A percentile compares a stretch with the other conserved stretches of the same genome.
These are phyloP conservation scores for Florisuga fusca DNA, from an alignment of 2,797 vertebrate genomes.

Conservation along the genomic window DNA sequence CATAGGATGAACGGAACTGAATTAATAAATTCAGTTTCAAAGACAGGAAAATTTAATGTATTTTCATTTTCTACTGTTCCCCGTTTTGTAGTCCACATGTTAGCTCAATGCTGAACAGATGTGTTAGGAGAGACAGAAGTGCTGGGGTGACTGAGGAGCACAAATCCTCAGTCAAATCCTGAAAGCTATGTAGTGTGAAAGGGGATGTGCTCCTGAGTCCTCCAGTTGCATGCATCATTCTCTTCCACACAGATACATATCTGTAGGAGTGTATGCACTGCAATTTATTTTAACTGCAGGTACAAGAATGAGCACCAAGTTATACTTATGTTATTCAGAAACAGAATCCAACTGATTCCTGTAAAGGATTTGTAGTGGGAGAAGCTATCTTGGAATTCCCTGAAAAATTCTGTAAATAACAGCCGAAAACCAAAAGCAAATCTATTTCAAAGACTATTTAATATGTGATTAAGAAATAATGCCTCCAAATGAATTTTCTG, in stretches of 20 bases:
- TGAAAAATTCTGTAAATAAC: neutral
- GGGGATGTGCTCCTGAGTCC: neutral
- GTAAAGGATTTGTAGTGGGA: neutral
- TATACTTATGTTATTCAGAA: neutral
- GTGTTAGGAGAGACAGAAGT: neutral
- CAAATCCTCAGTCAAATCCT: neutral
- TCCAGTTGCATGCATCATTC: neutral
- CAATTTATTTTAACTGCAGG: neutral
- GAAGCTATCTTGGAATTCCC: neutral
- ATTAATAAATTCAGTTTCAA: neutral
- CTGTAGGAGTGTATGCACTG: neutral
- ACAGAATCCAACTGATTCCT: neutral
- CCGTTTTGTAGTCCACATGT: neutral
- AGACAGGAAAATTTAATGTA: neutral
- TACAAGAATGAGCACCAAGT: neutral
- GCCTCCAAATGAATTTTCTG: neutral
- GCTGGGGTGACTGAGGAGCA: neutral
- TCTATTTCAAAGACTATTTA: neutral
- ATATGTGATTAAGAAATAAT: neutral
- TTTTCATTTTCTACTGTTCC: neutral
- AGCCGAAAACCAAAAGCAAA: slow-evolving; percentile 5
- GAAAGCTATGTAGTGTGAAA: neutral
- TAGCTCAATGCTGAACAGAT: neutral
- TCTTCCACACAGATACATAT: neutral
- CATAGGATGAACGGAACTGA: neutral